phyloP scores from a whole-genome alignment of 2,797 vertebrate species.

The Cirrhinus molitorella region DNA sequence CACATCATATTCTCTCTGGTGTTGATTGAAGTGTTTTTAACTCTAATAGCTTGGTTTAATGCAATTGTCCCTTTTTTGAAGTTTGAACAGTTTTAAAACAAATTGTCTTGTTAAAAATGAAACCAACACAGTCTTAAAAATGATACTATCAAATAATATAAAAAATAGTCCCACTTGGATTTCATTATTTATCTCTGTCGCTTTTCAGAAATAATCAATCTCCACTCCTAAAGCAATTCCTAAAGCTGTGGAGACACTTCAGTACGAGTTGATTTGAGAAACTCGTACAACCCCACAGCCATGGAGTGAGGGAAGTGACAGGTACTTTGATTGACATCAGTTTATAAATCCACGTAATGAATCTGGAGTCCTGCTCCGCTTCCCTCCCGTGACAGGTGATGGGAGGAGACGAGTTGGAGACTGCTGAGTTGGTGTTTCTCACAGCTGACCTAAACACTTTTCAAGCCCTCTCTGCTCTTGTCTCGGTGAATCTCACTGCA shows the following conservation, averaged over 20 bases:
- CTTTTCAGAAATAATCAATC: background rate
- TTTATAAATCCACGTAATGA: slow-evolving; percentile 52
- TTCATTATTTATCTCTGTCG: background rate
- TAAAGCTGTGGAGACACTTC: background rate
- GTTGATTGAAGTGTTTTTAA: too few relatives aligned
- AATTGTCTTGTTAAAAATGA: background rate
- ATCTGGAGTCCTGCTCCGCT: background rate
- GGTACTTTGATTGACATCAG: slow-evolving; percentile 38
- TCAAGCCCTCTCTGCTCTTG: background rate
- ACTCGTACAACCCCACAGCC: background rate
- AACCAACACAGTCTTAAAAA: background rate
- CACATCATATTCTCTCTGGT: too few relatives aligned
- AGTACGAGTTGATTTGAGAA: background rate
- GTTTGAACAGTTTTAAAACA: too few relatives aligned
- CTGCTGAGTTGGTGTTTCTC: slow-evolving; percentile 44
- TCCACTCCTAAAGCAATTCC: background rate
- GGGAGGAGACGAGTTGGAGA: slow-evolving; percentile 7
- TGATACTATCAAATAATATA: background rate
- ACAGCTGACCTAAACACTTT: slow-evolving; percentile 43
- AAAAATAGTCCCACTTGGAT: background rate
- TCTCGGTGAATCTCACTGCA: slow-evolving; percentile 1
- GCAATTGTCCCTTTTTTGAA: too few relatives aligned
- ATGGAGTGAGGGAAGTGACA: background rate
- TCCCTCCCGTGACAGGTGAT: slow-evolving; percentile 37
- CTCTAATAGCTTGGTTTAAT: background rate